phyloP scores from a whole-genome alignment of 2,888 invertebrate species.

The Pilophorus perplexus region DNA sequence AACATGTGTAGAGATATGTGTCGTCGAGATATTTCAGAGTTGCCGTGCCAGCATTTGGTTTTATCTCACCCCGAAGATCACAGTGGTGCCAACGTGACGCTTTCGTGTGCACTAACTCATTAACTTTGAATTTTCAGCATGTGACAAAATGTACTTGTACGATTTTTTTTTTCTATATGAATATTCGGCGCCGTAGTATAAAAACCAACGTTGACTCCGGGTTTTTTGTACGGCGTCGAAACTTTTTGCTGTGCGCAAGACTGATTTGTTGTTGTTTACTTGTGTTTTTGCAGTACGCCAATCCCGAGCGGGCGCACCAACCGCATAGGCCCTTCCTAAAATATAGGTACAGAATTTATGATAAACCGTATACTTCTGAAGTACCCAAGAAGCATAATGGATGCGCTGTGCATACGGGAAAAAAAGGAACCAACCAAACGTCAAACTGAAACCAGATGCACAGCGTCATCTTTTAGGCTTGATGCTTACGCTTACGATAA shows the following conservation, averaged over 20 bases:
- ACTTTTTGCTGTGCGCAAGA: conserved; percentile 26
- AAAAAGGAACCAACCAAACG: not conserved
- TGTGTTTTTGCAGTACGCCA: conserved; percentile 77
- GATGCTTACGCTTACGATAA: not conserved
- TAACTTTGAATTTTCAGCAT: conserved; percentile 25
- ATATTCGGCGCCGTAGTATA: no score
- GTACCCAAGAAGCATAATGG: conserved; percentile 7
- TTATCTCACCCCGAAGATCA: no score
- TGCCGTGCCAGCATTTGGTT: no score
- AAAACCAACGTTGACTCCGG: no score
- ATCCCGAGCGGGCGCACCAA: conserved; percentile 82
- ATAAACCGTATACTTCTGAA: conserved; percentile 6
- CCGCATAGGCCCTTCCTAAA: conserved; percentile 59
- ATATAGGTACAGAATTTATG: conserved; percentile 45
- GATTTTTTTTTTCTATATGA: not conserved
- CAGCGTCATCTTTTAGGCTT: not conserved
- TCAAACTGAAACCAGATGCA: not conserved
- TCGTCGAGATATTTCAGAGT: no score
- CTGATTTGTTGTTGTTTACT: conserved; percentile 31
- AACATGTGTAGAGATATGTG: no score
- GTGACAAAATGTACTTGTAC: conserved; percentile 1
- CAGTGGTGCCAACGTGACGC: no score
- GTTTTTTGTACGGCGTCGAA: no score
- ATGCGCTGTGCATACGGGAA: not conserved
- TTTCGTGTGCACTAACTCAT: conserved; percentile 19